Percentiles rank a stretch among this genome's conserved stretches.
Conservation (phyloP, 2,888 invertebrate genomes). For the Biston betularia region DNA sequence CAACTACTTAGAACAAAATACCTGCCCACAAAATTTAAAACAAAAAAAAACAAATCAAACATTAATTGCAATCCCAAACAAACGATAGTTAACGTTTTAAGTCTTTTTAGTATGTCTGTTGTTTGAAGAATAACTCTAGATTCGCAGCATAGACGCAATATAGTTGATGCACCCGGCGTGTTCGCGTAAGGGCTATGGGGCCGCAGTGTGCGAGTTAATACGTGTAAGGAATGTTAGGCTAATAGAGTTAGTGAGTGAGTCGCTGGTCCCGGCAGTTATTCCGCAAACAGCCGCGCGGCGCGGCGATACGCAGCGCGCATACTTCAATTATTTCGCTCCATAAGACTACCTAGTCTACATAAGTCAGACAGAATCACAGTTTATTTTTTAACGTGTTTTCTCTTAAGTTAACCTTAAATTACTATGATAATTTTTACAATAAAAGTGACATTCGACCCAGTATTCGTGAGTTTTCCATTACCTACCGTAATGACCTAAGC, state of each 20-base stretch:
- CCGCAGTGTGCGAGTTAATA: slow-evolving; percentile 4
- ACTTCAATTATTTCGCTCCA: slow-evolving; percentile 66
- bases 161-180: not conserved
- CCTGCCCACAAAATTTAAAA: slow-evolving; percentile 44
- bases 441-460: slow-evolving; percentile 78
- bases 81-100: slow-evolving; percentile 47
- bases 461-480: slow-evolving; percentile 77
- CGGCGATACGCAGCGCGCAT: slow-evolving; percentile 40
- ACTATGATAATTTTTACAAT: slow-evolving; percentile 70
- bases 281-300: slow-evolving; percentile 51
- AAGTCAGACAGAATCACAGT: slow-evolving; percentile 87
- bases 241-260: slow-evolving; percentile 31
- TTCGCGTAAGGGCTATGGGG: not conserved
- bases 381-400: slow-evolving; percentile 83
- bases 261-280: slow-evolving; percentile 34
- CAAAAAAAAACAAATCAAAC: slow-evolving; percentile 39
- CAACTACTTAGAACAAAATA: slow-evolving; percentile 39
- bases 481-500: slow-evolving; percentile 80
- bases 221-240: slow-evolving; percentile 43
- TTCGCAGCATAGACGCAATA: slow-evolving; percentile 10
- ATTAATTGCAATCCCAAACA: slow-evolving; percentile 44
- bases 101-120: slow-evolving; percentile 48
- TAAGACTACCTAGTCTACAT: slow-evolving; percentile 81
- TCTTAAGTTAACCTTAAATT: slow-evolving; percentile 71
- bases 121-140: slow-evolving; percentile 38